Evolutionary conservation across 92 coral and sea anemone genomes (phyloP), one percentile per base, ranked within the genome.

Genomic region (Virgularia gustaviana): DNA sequence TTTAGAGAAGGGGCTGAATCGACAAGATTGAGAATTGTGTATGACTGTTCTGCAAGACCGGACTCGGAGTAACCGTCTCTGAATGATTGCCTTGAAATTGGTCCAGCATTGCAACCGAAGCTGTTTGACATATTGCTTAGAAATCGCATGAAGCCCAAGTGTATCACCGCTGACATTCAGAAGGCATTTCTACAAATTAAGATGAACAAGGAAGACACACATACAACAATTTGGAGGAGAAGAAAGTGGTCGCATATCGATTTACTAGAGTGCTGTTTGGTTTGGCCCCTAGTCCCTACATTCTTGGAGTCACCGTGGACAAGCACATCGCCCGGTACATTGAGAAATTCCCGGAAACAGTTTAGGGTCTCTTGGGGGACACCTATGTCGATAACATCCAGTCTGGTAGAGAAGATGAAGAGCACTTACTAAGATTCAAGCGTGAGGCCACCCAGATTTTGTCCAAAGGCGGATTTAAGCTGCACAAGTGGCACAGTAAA

Each of bases 401-500:
- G 32, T 16, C 51, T 1, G 72, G 72, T 28, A 38, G 55, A 10
- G 54, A 65, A 41, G 22, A 54, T 0, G 19, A 24, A 9, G 72
- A 23, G 0, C 55, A 39, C 4, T 57, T 39, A 3, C 55, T 41
- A 19, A 65, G 44, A 28, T 65, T 85, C 70, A 88, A 88, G 52
- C 61, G 73, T 35, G 86, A 82, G 37, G 56, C 90, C 4, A 79
- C 81, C 23, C 78, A 71, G n/a, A 83, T 83, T 1, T 32, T 87
- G 68, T 62, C 68, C 10, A 65, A 71, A 30, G 88, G 81, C n/a
- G 86, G 83, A 9, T 87, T 87, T 62, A 22, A 60, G 8, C 72
- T 81, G 1, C 81, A 86, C 65, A 83, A 84, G 38, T 88, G 95
- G 89, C 95, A 88, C 80, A 84, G 88, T 43, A 86, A 89, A 31